phyloP scores from a whole-genome alignment of 2,113 vertebrate genomes.

The Phalacrocorax pelagicus region DNA sequence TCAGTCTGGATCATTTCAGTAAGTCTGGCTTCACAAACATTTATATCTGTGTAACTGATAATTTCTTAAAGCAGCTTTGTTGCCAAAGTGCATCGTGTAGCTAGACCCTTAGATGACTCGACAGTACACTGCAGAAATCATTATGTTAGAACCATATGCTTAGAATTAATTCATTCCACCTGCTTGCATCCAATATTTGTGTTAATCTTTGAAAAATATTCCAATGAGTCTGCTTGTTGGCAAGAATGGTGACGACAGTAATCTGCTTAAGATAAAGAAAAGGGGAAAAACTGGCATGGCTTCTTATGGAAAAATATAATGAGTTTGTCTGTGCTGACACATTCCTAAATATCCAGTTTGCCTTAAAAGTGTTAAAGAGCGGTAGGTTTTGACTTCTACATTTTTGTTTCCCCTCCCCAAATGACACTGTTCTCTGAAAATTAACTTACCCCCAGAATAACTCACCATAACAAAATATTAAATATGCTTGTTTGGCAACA shows the following conservation, averaged over 20 bases:
- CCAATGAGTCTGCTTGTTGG: constrained; percentile 21
- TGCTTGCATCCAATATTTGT: constrained; percentile 34
- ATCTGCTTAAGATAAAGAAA: neutral
- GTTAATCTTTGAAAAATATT: constrained; percentile 38
- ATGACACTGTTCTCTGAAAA: neutral
- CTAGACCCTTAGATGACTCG: neutral
- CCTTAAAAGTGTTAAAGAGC: neutral
- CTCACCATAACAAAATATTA: constrained; percentile 18
- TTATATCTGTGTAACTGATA: neutral
- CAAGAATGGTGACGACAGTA: neutral
- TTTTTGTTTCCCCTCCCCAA: neutral
- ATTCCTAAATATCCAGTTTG: neutral
- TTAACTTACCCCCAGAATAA: neutral
- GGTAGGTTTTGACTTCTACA: neutral
- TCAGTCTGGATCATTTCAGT: neutral
- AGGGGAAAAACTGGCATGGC: neutral
- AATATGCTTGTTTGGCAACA: constrained; percentile 33
- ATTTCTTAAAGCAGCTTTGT: neutral
- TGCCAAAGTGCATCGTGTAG: neutral
- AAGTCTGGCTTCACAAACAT: neutral
- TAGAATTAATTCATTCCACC: constrained; percentile 48
- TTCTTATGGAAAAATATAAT: neutral
- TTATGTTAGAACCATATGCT: constrained; percentile 18
- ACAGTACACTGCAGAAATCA: neutral
- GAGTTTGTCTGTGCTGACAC: neutral